A percentile compares a stretch with the other conserved stretches of the same genome.
Evolutionary conservation across 2,113 vertebrate genomes (phyloP).

Genomic region (Hippocampus barbouri): DNA sequence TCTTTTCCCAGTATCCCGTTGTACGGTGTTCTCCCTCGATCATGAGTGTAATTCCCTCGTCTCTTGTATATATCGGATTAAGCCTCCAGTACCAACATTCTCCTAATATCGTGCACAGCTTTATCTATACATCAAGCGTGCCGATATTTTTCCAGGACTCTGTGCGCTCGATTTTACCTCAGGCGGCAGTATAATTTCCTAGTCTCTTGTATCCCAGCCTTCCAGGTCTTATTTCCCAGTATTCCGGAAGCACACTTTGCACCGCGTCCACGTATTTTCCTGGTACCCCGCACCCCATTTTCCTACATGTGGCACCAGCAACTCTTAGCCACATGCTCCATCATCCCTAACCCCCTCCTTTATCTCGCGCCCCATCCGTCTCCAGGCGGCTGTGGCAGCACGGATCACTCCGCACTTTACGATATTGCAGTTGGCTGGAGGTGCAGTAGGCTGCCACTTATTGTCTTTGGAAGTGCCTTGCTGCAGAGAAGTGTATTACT

Average conservation of each 20-base stretch:
- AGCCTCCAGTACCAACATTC: neutral
- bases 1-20: too few species aligned
- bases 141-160: neutral
- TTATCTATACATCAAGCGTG: too few species aligned
- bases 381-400: slow-evolving; percentile 8
- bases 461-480: slow-evolving; percentile 39
- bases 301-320: neutral
- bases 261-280: neutral
- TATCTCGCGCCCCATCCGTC: neutral
- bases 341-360: neutral
- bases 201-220: neutral
- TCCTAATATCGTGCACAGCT: neutral
- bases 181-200: neutral
- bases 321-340: neutral
- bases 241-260: neutral
- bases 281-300: neutral
- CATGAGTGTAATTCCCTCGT: neutral
- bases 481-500: slow-evolving; percentile 5
- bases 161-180: neutral
- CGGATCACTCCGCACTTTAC: slow-evolving; percentile 18
- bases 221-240: neutral
- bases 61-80: neutral
- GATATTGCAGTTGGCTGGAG: slow-evolving; percentile 22
- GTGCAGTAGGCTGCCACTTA: slow-evolving; percentile 20
- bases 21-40: too few species aligned